Evolutionary conservation across 2,888 invertebrate species (phyloP), one percentile per base, ranked within the genome.

Genomic region (Balanococcus diminutus): DNA sequence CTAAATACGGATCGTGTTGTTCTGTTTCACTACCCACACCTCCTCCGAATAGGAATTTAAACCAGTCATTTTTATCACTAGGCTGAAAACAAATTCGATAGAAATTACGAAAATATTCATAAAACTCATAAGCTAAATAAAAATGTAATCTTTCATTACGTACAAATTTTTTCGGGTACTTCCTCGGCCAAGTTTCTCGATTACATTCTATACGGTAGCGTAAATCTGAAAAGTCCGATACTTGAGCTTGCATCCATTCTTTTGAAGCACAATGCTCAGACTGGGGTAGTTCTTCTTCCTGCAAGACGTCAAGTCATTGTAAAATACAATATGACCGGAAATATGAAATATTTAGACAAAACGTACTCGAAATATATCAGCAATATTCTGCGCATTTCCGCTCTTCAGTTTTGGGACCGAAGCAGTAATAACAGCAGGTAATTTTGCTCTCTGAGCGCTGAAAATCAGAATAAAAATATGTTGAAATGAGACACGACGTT

Each of bases 401-500:
- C 2, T 31, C 5, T 31, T 32, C 46, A 79, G 14, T 75, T 85
- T 75, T n/a, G 85, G 85, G 46, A 85, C 85, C 4, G 46, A 39
- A 28, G 79, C 85, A 2, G 85, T 85, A 8, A 85, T 79, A n/a
- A 85, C 46, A 2, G 16, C 51, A 31, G 85, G 85, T 85, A 85
- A 75, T 31, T 85, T 85, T 36, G 85, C 25, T 79, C 85, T 46
- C 31, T 85, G 75, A 32, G 85, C 85, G 11, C 85, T 85, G n/a
- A 75, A 85, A 75, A 31, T 83, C 4, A n/a, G 11, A 82, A 42
- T 1, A 28, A 28, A 28, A 75, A 75, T 14, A 31, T 0, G 75
- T 75, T 6, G 25, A 36, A n/a, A n/a, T n/a, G n/a, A n/a, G n/a
- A n/a, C n/a, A n/a, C n/a, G n/a, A n/a, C n/a, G n/a, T n/a, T n/a